Percentiles rank a stretch among this genome's conserved stretches.
These are phyloP conservation scores for Neodon shergylaensis DNA, from an alignment of 2,113 vertebrate genomes.

Conservation along the genomic window DNA sequence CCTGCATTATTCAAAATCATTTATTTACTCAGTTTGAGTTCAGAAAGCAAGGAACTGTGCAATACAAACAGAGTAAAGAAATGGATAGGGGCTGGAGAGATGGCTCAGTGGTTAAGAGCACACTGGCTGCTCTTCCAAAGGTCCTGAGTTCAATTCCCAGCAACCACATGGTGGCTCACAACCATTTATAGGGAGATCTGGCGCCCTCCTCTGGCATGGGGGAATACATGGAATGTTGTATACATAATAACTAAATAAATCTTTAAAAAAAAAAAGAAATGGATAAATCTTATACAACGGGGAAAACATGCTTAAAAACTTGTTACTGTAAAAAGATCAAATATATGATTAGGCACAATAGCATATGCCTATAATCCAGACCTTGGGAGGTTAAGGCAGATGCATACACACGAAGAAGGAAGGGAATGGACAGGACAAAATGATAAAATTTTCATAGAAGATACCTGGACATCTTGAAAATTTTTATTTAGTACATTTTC, in stretches of 20 bases:
- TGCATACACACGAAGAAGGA: background rate
- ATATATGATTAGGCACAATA: background rate
- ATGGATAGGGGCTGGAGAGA: no score
- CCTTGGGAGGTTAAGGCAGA: background rate
- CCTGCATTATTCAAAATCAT: slow-evolving; percentile 6
- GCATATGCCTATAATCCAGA: background rate
- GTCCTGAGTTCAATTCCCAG: no score
- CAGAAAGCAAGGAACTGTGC: slow-evolving; percentile 35
- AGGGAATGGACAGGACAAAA: background rate
- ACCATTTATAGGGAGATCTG: no score
- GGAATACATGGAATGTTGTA: no score
- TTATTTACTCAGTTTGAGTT: background rate
- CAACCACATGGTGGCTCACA: no score
- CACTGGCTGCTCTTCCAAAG: no score
- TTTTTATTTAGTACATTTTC: background rate
- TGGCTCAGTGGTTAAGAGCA: no score
- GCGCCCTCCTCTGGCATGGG: no score
- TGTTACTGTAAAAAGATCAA: background rate
- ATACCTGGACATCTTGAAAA: background rate
- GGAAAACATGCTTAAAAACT: background rate
- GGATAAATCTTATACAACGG: background rate
- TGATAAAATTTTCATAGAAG: background rate
- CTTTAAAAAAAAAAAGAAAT: slow-evolving; percentile 20
- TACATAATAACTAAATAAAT: no score
- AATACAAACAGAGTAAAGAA: slow-evolving; percentile 12